Conservation (phyloP, 2,113 vertebrate species). For the Platanista minor region DNA sequence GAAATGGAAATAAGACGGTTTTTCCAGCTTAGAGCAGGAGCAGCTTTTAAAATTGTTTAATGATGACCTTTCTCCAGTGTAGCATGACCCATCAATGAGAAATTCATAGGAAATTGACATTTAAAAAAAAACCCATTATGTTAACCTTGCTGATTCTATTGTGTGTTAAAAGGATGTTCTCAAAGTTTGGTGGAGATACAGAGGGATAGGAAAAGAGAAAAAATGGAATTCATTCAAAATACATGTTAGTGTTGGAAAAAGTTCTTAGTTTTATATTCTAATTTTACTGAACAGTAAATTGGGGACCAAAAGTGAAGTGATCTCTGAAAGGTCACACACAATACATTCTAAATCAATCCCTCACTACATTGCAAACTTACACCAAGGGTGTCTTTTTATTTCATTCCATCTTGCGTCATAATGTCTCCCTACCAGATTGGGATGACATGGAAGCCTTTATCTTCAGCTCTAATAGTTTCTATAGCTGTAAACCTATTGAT, state of each 20-base stretch:
- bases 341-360: neutral
- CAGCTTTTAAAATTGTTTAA: neutral
- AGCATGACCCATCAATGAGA: neutral
- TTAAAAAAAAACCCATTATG: neutral
- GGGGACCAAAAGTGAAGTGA: neutral
- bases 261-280: neutral
- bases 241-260: neutral
- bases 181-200: neutral
- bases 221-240: neutral
- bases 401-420: neutral
- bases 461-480: neutral
- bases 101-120: neutral
- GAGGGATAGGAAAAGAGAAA: neutral
- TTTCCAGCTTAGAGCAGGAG: neutral
- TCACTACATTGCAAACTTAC: neutral
- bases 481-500: neutral
- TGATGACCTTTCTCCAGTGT: neutral
- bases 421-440: neutral
- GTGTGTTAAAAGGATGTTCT: neutral
- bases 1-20: neutral
- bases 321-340: neutral
- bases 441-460: neutral
- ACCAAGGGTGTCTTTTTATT: neutral
- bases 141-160: neutral
- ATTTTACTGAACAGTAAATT: slow-evolving; percentile 12